Evolutionary conservation across 2,888 invertebrate genomes (phyloP).

Genomic region (Deilephila elpenor): DNA sequence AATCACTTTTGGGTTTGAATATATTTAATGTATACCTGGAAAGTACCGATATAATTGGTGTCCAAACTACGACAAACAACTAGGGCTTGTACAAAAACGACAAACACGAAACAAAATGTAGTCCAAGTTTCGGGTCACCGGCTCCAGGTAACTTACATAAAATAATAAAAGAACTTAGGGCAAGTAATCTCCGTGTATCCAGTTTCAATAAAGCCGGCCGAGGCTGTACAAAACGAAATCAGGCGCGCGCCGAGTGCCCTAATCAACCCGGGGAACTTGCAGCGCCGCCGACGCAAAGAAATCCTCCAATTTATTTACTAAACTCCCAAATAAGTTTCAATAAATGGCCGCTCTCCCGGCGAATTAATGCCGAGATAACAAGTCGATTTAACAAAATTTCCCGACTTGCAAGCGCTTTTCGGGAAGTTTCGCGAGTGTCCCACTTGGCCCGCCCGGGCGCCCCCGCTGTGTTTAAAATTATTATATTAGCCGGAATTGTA

Average conservation of each 20-base stretch:
- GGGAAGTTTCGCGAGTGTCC: slow-evolving; percentile 29
- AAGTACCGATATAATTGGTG: background rate
- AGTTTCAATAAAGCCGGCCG: background rate
- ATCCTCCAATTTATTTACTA: slow-evolving; percentile 25
- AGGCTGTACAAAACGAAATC: slow-evolving; percentile 6
- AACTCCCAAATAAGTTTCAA: slow-evolving; percentile 31
- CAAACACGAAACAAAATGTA: background rate
- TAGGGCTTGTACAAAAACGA: background rate
- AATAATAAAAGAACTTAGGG: background rate
- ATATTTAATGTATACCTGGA: background rate
- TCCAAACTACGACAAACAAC: background rate
- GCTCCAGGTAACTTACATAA: background rate
- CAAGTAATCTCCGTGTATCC: slow-evolving; percentile 13
- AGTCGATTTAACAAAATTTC: slow-evolving; percentile 31
- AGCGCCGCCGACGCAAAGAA: slow-evolving; percentile 16
- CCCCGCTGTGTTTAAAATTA: slow-evolving; percentile 47
- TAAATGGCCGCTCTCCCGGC: slow-evolving; percentile 28
- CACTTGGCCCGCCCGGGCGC: slow-evolving; percentile 40
- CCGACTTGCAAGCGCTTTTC: slow-evolving; percentile 28
- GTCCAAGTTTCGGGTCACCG: background rate
- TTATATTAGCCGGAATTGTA: slow-evolving; percentile 32
- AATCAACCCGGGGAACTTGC: slow-evolving; percentile 20
- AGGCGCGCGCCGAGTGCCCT: slow-evolving; percentile 1
- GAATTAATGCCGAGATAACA: slow-evolving; percentile 31
- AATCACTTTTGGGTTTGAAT: too few species aligned